Base-by-base conservation (phyloP, 92 coral and sea anemone species). In the Phenganax marumi region DNA sequence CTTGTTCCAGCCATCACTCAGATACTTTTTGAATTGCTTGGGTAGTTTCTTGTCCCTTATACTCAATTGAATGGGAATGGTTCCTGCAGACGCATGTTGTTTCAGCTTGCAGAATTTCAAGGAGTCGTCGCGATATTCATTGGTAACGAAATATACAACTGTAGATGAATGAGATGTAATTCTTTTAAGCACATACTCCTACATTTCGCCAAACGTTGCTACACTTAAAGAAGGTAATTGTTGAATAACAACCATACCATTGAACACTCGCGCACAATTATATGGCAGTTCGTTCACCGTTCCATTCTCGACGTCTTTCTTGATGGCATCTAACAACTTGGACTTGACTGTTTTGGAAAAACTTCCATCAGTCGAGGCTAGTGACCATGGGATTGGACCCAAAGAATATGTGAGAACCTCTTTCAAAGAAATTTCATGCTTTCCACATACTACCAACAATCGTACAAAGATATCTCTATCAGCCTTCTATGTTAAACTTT, bases 381-480 rank as follows among this genome's bases (percentile, higher is more conserved):
- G 7, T 68, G 74, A 68, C 43, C 74, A 68, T n/a, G n/a, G n/a
- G n/a, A n/a, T n/a, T n/a, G n/a, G n/a, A n/a, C n/a, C n/a, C n/a
- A n/a, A n/a, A n/a, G n/a, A n/a, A n/a, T n/a, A n/a, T n/a, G n/a
- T n/a, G n/a, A n/a, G n/a, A n/a, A n/a, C n/a, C n/a, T n/a, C 74
- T 68, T 33, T 68, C 8, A 68, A 68, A 5, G 74, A 68, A 68
- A 68, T 50, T 50, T 68, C 74, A 33, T 50, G 74, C 24, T 68
- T 10, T 13, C 74, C 74, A 68, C 74, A 21, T 21, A 68, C 43
- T 21, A 68, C 74, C 50, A 68, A n/a, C 7, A 68, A 25, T 23
- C 74, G 14, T 68, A 50, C 74, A 68, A 68, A 68, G 43, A 68
- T 50, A 68, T 68, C 74, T 54, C 60, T 68, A 33, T 68, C 74